A percentile compares a stretch with the other conserved stretches of the same genome.
phyloP scores from a whole-genome alignment of 2,797 vertebrate genomes.

The Cyclopterus lumpus region DNA sequence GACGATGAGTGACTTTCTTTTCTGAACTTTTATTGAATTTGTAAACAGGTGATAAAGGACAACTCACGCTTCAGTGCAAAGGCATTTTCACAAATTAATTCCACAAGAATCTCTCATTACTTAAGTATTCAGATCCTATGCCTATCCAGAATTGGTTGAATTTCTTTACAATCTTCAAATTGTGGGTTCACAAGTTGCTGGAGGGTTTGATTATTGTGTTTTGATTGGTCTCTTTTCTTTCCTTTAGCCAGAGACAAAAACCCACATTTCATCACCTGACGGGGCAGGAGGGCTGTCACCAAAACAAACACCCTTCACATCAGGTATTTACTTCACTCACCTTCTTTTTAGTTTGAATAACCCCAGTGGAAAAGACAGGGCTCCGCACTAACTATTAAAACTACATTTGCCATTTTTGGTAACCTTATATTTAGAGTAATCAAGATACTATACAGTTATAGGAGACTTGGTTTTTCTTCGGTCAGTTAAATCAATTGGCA shows the following conservation, averaged over 20 bases:
- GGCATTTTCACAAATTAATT: not conserved
- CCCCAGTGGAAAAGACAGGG: not conserved
- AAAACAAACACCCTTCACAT: conserved; percentile 41
- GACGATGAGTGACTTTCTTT: not conserved
- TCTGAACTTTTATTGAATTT: not conserved
- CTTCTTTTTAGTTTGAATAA: not conserved
- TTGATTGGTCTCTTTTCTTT: conserved; percentile 9
- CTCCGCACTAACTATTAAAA: not conserved
- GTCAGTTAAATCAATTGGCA: no score
- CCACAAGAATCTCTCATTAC: no score
- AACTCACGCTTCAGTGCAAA: not conserved
- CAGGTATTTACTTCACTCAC: conserved; percentile 49
- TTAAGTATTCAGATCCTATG: not conserved
- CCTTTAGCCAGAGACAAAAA: conserved; percentile 42
- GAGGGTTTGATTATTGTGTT: not conserved
- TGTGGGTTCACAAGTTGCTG: not conserved
- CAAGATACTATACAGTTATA: no score
- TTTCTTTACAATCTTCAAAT: not conserved
- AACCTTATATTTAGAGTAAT: no score
- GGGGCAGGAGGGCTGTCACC: conserved; percentile 30
- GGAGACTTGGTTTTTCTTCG: no score
- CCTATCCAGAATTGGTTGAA: not conserved
- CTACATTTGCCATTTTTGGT: no score
- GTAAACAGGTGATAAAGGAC: not conserved
- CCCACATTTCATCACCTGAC: conserved; percentile 37